Evolutionary conservation across 1,140 invertebrate species (phyloP), one percentile per base, ranked within the genome.

Genomic region (Cataglyphis hispanica): DNA sequence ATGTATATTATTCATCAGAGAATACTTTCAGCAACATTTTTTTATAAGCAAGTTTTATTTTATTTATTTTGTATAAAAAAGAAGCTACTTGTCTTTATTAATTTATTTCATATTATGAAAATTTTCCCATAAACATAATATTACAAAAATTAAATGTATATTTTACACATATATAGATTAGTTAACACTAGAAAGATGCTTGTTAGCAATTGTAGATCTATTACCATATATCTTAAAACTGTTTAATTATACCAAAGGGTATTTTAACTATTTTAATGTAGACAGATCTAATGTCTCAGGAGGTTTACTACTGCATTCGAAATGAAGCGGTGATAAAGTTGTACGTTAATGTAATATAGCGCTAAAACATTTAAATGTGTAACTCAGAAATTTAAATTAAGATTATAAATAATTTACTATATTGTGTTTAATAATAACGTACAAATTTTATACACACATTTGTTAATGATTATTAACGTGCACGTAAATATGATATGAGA

Each of bases 241-340:
- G 63, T 69, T 80, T 80, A 80, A 69, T 80, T 56, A 69, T 31
- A 43, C 11, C 34, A 11, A 11, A 1, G 16, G n/a, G 19, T 58
- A 80, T 69, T 80, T 78, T 53, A 78, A 56, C 43, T 69, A 56
- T 80, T 80, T 67, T 22, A 80, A 40, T 60, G 63, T 69, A 56
- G 63, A 80, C 74, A 61, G 74, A 67, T 67, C n/a, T 67, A 66
- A 78, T 34, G 61, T 78, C 76, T 67, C 63, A 13, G 8, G 43
- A 78, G 61, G 46, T 78, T 78, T 78, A 67, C 61, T 34, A 53
- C n/a, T 7, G 27, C 58, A 43, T 66, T 27, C 43, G 61, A 37
- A 80, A 69, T 69, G 31, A 22, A 8, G 8, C 31, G 25, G 22
- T 50, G 22, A 80, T 80, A 80, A 69, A 80, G 16, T 58, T 80